These are phyloP conservation scores for Drosophila baimaii DNA, from an alignment of 1,140 invertebrate genomes.

Conservation along the genomic window DNA sequence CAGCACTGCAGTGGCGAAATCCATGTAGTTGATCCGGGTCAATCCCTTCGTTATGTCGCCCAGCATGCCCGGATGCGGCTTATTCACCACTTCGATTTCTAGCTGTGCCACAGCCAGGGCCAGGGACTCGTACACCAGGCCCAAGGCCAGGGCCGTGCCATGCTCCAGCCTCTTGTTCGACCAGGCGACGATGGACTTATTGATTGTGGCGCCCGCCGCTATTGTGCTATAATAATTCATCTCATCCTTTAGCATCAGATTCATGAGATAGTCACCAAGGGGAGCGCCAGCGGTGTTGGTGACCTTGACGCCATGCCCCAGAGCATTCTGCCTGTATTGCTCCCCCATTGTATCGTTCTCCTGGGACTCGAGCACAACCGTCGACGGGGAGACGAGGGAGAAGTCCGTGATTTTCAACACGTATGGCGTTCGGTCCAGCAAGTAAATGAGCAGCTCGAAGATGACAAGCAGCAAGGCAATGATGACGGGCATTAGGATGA, in stretches of 20 bases:
- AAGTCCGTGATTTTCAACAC: neutral
- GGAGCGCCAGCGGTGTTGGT: neutral
- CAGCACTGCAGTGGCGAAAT: conserved; percentile 86
- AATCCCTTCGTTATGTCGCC: conserved; percentile 1
- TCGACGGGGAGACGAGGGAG: neutral
- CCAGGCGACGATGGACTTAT: conserved; percentile 84
- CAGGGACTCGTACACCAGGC: conserved; percentile 86
- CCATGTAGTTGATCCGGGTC: conserved; percentile 85
- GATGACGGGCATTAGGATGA: conserved; percentile 22
- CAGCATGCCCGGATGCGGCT: conserved; percentile 6
- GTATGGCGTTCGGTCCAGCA: fast-evolving
- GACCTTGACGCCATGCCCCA: neutral
- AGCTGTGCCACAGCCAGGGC: neutral
- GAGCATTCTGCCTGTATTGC: neutral
- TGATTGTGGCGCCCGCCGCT: conserved; percentile 84
- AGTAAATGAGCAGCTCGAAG: neutral
- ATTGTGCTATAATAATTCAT: conserved; percentile 54
- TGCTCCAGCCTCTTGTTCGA: conserved; percentile 88
- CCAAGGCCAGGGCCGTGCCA: conserved; percentile 87
- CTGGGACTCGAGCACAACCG: neutral
- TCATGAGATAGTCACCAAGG: neutral
- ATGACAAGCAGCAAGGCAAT: neutral
- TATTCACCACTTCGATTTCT: conserved; percentile 41
- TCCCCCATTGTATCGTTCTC: neutral
- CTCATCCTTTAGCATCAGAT: neutral